A percentile compares a stretch with the other conserved stretches of the same genome.
These are phyloP conservation scores for Amblyraja radiata DNA, from an alignment of 2,797 vertebrate species.

Conservation along the genomic window DNA sequence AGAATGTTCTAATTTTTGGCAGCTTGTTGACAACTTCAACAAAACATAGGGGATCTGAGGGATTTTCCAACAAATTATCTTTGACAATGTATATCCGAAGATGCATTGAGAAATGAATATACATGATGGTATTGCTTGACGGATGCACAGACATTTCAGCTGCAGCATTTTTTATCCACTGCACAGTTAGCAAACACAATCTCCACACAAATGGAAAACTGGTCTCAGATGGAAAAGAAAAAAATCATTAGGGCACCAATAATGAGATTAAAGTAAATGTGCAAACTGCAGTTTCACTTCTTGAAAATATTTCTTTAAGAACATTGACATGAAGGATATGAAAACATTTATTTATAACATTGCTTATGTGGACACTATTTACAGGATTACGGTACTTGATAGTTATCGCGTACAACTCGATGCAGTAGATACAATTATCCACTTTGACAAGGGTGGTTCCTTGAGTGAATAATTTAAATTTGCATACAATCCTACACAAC, in stretches of 20 bases:
- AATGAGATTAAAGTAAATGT: background rate
- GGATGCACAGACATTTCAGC: background rate
- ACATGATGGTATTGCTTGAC: background rate
- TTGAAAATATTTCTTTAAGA: background rate
- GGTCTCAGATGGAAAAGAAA: background rate
- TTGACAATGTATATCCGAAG: background rate
- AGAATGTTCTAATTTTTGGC: background rate
- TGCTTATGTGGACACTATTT: background rate
- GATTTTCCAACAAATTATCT: background rate
- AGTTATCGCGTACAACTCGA: background rate
- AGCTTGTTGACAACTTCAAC: background rate
- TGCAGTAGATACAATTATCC: background rate
- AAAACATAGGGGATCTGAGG: background rate
- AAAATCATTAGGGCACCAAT: background rate
- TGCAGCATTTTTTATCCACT: background rate
- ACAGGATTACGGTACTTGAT: background rate
- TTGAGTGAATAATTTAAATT: background rate
- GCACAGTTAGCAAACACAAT: background rate
- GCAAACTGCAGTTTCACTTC: background rate
- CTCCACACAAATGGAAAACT: background rate
- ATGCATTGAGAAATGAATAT: background rate
- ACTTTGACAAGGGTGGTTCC: background rate
- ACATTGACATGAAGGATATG: background rate
- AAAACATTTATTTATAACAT: background rate
- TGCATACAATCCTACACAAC: background rate